Conservation (phyloP, 1,140 invertebrate species). For the Meloidogyne hapla region DNA sequence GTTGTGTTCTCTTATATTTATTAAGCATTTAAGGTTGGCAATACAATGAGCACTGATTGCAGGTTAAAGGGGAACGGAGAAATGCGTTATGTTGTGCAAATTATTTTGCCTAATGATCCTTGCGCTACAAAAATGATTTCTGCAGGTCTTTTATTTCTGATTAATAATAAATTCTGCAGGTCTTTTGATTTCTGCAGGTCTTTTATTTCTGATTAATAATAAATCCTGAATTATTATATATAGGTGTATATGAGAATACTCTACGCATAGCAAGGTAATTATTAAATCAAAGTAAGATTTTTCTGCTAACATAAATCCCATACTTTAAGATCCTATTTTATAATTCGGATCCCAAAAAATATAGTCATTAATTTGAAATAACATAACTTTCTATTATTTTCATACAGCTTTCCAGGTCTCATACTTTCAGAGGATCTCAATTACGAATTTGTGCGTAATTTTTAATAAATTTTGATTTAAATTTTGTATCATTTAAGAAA, state of each 20-base stretch:
- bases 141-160: neutral
- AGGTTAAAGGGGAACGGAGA: conserved; percentile 52
- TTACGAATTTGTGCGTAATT: conserved; percentile 43
- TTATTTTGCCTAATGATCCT: conserved; percentile 50
- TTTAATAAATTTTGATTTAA: neutral
- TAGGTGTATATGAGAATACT: conserved; percentile 51
- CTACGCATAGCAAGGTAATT: conserved; percentile 39
- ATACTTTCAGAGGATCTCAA: conserved; percentile 53
- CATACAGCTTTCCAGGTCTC: conserved; percentile 47
- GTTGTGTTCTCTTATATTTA: neutral
- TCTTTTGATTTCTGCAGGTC: conserved; percentile 24
- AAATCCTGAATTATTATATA: too few relatives aligned
- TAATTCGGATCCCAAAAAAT: too few relatives aligned
- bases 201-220: neutral
- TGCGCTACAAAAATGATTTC: conserved; percentile 42
- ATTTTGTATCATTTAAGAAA: conserved; percentile 20
- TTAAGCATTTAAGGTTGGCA: conserved; percentile 31
- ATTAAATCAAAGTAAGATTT: too few relatives aligned
- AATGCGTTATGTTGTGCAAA: conserved; percentile 49
- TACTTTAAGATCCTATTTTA: too few relatives aligned
- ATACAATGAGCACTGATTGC: conserved; percentile 41
- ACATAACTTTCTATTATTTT: neutral
- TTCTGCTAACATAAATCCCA: too few relatives aligned
- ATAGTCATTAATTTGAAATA: too few relatives aligned
- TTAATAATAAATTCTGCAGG: too few relatives aligned